Conservation (phyloP, 2,797 vertebrate genomes). For the Sus cebifrons region DNA sequence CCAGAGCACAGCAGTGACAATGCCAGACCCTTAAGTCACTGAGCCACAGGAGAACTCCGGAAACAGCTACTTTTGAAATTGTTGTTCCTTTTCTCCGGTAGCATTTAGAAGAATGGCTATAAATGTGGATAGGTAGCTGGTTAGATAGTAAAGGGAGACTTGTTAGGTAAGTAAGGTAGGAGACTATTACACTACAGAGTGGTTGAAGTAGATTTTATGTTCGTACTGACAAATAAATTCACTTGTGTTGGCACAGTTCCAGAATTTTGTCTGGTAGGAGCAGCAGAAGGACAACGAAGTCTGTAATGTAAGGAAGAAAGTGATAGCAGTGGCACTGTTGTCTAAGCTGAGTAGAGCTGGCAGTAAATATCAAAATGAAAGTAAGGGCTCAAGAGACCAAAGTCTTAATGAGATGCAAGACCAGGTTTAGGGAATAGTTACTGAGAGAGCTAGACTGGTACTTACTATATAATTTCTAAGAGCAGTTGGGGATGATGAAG, state of each 20-base stretch:
- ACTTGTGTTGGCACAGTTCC: neutral
- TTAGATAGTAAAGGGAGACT: neutral
- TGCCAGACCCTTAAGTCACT: no score
- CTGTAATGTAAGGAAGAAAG: neutral
- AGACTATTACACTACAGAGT: neutral
- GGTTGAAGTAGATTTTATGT: neutral
- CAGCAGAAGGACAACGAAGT: neutral
- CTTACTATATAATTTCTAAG: neutral
- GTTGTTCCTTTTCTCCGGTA: neutral
- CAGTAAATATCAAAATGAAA: neutral
- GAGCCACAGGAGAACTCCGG: no score
- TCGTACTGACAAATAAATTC: neutral
- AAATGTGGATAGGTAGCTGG: neutral
- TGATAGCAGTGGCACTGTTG: neutral
- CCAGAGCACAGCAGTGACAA: no score
- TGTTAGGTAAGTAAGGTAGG: slow-evolving; percentile 29
- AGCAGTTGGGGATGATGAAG: neutral
- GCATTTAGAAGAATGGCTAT: neutral
- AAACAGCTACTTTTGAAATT: no score
- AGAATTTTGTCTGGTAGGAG: neutral
- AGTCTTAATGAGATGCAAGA: neutral
- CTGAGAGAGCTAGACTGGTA: neutral
- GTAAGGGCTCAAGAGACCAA: neutral
- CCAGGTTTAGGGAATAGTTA: neutral
- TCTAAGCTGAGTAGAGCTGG: neutral